phyloP scores from a whole-genome alignment of 2,797 vertebrate genomes.

The Numenius phaeopus region DNA sequence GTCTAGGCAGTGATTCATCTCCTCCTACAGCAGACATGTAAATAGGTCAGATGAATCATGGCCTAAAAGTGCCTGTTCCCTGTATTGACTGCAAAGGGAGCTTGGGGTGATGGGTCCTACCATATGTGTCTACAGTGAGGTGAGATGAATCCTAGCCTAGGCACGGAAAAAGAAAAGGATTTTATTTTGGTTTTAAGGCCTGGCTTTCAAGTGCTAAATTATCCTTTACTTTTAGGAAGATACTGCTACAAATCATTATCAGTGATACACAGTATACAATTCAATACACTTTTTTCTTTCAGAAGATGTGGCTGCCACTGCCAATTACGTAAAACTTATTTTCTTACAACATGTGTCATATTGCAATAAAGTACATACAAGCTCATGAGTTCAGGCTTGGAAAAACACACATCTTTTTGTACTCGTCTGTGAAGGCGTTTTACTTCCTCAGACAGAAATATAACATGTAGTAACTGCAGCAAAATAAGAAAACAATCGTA shows the following conservation, averaged over 20 bases:
- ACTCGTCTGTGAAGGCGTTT: neutral
- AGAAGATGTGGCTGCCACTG: neutral
- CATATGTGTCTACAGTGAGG: constrained; percentile 5
- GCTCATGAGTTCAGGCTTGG: neutral
- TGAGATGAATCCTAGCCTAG: neutral
- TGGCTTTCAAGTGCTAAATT: constrained; percentile 17
- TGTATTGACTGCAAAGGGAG: constrained; percentile 44
- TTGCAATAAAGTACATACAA: neutral
- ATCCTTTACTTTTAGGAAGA: neutral
- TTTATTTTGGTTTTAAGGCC: constrained; percentile 26
- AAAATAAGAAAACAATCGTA: neutral
- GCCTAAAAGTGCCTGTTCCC: constrained; percentile 70
- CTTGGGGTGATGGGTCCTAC: constrained; percentile 27
- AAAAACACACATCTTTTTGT: neutral
- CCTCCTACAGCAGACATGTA: constrained; percentile 67
- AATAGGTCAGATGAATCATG: constrained; percentile 76
- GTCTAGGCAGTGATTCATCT: constrained; percentile 69
- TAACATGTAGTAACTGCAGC: neutral
- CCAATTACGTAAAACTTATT: constrained; percentile 6
- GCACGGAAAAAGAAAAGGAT: neutral
- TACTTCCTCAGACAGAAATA: neutral
- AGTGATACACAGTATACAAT: neutral
- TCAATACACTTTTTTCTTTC: neutral
- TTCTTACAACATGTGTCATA: neutral
- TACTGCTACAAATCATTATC: neutral